Evolutionary conservation across 2,113 vertebrate genomes (phyloP), one percentile per base, ranked within the genome.

Genomic region (Nycticryphes semicollaris): DNA sequence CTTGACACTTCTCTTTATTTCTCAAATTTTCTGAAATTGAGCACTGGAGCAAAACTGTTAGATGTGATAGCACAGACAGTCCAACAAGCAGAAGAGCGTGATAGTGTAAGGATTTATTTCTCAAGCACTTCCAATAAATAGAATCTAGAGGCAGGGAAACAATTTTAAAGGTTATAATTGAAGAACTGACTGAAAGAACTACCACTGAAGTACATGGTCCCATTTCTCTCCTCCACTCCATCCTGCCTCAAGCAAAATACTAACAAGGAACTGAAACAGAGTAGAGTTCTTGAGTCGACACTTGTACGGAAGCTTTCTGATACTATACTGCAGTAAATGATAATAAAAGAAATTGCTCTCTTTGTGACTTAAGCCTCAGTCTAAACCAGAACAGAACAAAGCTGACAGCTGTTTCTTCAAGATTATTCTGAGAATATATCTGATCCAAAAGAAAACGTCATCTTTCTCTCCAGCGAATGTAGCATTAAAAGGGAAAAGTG

Each of bases 331-430:
- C 18, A 80, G 14, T 60, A 45, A 73, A 77, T 48, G 23, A 84
- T 69, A 88, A 86, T 84, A 57, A 74, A 92, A 95, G 47, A 93
- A 94, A 94, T 93, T 91, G 7, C 53, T 83, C 3, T 70, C 30
- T 87, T 67, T 89, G n/a, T 54, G 45, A 43, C 64, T 67, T 68
- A 84, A 63, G 9, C 7, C 50, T 83, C 50, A 31, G 25, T 63
- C 50, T 73, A 75, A 92, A 92, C 37, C 14, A 84, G 63, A 95
- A 50, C 33, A 70, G 45, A 90, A 74, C 6, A 78, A 88, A 89
- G 43, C 13, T 92, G 85, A 84, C 21, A 75, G 12, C 62, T 69
- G 33, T 89, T 94, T 91, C 67, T 90, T 95, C 54, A 68, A 76
- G 62, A 79, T 47, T 78, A 83, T 81, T 84, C 12, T 70, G 47